Evolutionary conservation across 2,888 invertebrate species (phyloP), one percentile per base, ranked within the genome.

Genomic region (Caenorhabditis sp.): DNA sequence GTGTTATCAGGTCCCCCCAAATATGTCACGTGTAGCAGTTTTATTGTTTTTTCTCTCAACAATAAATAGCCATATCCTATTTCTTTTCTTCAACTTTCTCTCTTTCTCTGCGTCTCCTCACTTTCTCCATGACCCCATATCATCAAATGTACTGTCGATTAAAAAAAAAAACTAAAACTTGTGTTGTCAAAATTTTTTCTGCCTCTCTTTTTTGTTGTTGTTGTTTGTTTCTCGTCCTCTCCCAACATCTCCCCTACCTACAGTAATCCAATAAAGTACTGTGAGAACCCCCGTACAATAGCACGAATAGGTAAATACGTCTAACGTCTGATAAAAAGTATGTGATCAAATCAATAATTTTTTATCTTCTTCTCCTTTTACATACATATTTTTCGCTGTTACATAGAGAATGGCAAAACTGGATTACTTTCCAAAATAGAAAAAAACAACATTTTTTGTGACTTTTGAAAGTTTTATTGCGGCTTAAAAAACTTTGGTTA

Each of bases 151-250:
- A 20, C 31, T 8, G 14, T 31, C 23, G 27, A 43, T 56, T 50
- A 25, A 25, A 59, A 49, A 60, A 60, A 31, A 56, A 56, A 67
- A 67, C 58, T 67, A 62, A 63, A 63, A 63, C 59, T 62, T 50
- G 52, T 52, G 26, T 43, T 63, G n/a, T 52, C n/a, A 38, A 59
- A n/a, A 50, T 62, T 58, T 31, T 31, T 31, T 10, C 10, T 31
- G 5, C 61, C 52, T 57, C 57, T 61, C 38, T 67, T 62, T 62
- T 25, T 36, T 56, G 57, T 54, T 59, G 23, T 36, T 59, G 60
- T 54, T 59, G 60, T 27, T 5, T 54, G 10, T 54, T 10, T 26
- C 17, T 14, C 12, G 25, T 10, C 26, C 17, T 17, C 26, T 8
- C 26, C 26, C 25, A 23, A 23, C 26, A 57, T 25, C 23, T 20